Base-by-base conservation (phyloP, 37 sponge, comb jelly and placozoan species). In the Cladorhizidae sp. region DNA sequence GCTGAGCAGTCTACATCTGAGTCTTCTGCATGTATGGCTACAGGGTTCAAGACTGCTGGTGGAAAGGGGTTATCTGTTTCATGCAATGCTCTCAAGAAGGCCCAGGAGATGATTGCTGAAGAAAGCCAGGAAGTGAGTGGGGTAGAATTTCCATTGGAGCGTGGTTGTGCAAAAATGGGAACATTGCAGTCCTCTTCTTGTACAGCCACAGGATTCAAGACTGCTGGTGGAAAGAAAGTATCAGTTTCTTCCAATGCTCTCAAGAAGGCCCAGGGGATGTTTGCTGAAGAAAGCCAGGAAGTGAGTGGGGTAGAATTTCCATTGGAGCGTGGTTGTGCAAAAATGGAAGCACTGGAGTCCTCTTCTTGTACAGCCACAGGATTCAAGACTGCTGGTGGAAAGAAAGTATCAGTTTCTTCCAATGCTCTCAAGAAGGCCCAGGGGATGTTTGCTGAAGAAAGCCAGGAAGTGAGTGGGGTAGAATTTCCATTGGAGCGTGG, bases 61-160 rank as follows among this genome's bases (percentile, higher is more conserved):
- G 81, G 81, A 6, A 62, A 63, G 37, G 52, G 28, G 11, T 32
- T 85, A 14, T 64, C 69, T 64, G 64, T 84, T 0, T 85, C 90
- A 1, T 3, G 1, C 20, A 32, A 36, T n/a, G 58, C 86, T 1
- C 58, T 81, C 2, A 25, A 57, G 26, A 67, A 40, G 22, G 88
- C 31, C 31, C 67, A 65, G 36, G 67, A 31, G 5, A 32, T 65
- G 26, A 14, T 58, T 5, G 5, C 49, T 45, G 49, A 45, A 12
- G 49, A 45, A 45, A 45, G 5, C 49, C 49, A 45, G 8, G 9
- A 5, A 45, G 5, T 45, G 9, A 45, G 49, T 45, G 49, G 49
- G 49, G 8, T 17, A 12, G 25, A 29, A 61, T 28, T 45, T 12
- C 49, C 49, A 12, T 5, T 45, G 49, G 49, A 45, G 49, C 9